Evolutionary conservation across 2,113 vertebrate genomes (phyloP).

Genomic region (Eurystomus gularis): DNA sequence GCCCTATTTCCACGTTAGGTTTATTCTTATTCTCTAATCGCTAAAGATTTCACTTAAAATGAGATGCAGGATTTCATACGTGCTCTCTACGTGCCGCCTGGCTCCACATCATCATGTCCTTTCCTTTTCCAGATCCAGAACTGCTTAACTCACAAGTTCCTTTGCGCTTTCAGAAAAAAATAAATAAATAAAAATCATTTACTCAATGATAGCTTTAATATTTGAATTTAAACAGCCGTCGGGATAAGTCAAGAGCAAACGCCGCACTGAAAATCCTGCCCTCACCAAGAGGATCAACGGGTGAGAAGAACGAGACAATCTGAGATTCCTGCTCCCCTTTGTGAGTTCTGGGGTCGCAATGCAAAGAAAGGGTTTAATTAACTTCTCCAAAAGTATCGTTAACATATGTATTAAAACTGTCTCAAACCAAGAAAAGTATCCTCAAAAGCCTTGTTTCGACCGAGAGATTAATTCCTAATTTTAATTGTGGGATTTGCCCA

Average conservation of each 20-base stretch:
- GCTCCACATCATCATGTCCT: no score
- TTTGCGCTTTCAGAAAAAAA: not conserved
- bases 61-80: not conserved
- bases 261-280: not conserved
- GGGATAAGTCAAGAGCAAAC: rapidly evolving
- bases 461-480: not conserved
- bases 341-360: not conserved
- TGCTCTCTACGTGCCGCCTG: rapidly evolving
- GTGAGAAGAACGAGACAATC: not conserved
- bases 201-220: rapidly evolving
- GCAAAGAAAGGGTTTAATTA: not conserved
- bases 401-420: not conserved
- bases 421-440: not conserved
- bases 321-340: not conserved
- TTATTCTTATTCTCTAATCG: not conserved
- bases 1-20: not conserved
- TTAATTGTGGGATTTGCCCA: not conserved
- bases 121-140: not conserved
- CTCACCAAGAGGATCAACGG: not conserved
- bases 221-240: not conserved
- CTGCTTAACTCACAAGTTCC: not conserved
- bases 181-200: not conserved
- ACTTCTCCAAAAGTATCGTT: not conserved
- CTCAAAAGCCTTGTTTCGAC: not conserved
- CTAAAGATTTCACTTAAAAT: not conserved